These are phyloP conservation scores for Noturus placidus DNA, from an alignment of 2,113 vertebrate genomes.

Conservation along the genomic window DNA sequence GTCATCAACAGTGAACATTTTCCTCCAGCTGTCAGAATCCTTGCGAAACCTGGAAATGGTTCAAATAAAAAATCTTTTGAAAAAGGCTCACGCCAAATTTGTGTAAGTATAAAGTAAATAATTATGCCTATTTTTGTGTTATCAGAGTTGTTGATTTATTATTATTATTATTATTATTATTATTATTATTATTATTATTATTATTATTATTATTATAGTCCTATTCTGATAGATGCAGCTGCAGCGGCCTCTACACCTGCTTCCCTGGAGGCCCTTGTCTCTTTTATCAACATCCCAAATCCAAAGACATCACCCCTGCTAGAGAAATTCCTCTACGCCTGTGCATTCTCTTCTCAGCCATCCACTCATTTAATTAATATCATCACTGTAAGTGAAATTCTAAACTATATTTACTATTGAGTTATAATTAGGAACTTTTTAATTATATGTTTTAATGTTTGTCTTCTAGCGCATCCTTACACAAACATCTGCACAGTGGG, in stretches of 20 bases:
- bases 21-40: slow-evolving; percentile 29
- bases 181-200: not conserved
- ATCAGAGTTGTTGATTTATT: not conserved
- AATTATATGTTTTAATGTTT: not conserved
- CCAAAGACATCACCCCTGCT: slow-evolving; percentile 34
- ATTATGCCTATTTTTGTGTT: not conserved
- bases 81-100: not conserved
- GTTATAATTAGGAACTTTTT: not conserved
- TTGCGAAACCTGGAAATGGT: slow-evolving; percentile 5
- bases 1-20: slow-evolving; percentile 4
- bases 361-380: slow-evolving; percentile 42
- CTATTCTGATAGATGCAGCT: slow-evolving; percentile 25
- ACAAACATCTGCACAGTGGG: slow-evolving; percentile 1
- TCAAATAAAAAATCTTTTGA: slow-evolving; percentile 11
- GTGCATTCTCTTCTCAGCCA: slow-evolving; percentile 43
- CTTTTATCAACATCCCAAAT: slow-evolving; percentile 31
- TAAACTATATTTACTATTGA: not conserved
- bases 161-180: too few species aligned
- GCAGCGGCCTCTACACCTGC: slow-evolving; percentile 38
- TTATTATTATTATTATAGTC: not conserved
- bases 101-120: slow-evolving; percentile 21
- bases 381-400: slow-evolving; percentile 18
- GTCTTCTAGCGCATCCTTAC: slow-evolving; percentile 29
- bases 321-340: slow-evolving; percentile 31
- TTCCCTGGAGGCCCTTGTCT: slow-evolving; percentile 23